A percentile compares a stretch with the other conserved stretches of the same genome.
Evolutionary conservation across 2,797 vertebrate species (phyloP).

Genomic region (Sebastes iracundus): DNA sequence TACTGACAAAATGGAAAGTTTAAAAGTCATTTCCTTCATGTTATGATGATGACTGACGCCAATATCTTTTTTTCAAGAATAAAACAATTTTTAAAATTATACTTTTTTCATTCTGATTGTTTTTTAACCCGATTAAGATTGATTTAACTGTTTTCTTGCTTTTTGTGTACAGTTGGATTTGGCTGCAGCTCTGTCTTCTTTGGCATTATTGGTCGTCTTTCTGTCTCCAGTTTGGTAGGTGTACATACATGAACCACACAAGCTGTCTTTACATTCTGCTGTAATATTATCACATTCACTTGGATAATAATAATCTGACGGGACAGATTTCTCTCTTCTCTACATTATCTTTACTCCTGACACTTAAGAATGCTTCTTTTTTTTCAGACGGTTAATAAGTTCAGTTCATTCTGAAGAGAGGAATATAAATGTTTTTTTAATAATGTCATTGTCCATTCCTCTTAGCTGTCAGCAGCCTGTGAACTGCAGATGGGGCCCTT

Average conservation of each 20-base stretch:
- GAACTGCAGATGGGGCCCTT: constrained; percentile 88
- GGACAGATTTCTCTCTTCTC: not conserved
- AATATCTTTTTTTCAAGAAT: no score
- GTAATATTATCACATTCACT: not conserved
- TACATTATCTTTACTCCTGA: not conserved
- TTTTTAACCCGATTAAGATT: no score
- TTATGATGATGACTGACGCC: not conserved
- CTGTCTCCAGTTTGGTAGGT: constrained; percentile 64
- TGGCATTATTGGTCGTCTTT: constrained; percentile 39
- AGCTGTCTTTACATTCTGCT: not conserved
- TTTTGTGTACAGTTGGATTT: constrained; percentile 45
- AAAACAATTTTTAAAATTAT: no score
- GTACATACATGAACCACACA: not conserved
- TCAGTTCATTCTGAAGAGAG: not conserved
- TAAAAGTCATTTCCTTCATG: not conserved
- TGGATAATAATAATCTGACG: not conserved
- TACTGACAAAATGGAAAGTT: not conserved
- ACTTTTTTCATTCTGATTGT: not conserved
- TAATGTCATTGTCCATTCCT: not conserved
- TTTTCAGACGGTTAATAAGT: not conserved
- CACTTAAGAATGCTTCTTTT: not conserved
- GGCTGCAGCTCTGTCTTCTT: constrained; percentile 6
- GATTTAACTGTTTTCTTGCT: not conserved
- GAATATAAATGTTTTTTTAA: not conserved
- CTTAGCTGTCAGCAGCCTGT: constrained; percentile 76